phyloP scores from a whole-genome alignment of 2,113 vertebrate species.

The Ceuthmochares aereus region DNA sequence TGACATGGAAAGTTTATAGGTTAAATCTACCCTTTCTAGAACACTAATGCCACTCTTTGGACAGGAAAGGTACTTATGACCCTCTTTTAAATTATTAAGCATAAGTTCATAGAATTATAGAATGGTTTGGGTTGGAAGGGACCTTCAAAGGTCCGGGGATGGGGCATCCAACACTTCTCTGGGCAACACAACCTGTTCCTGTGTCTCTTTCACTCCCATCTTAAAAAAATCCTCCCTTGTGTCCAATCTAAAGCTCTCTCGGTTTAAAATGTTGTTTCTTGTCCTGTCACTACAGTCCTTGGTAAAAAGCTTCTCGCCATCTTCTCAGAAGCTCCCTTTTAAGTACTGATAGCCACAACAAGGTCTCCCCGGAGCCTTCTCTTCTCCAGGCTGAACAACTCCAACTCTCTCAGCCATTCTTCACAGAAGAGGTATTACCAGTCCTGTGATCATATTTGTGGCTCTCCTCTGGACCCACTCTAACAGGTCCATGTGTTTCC shows the following conservation, averaged over 20 bases:
- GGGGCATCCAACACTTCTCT: neutral
- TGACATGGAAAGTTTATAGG: neutral
- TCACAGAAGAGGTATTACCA: neutral
- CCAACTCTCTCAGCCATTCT: neutral
- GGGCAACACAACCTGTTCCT: neutral
- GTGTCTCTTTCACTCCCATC: neutral
- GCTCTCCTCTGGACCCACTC: accelerated
- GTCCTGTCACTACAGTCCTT: neutral
- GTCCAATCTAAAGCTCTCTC: neutral
- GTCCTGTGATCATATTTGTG: neutral
- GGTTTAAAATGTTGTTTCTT: neutral
- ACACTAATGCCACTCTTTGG: neutral
- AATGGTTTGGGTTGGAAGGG: neutral
- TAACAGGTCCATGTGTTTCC: neutral
- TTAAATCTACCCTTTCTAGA: neutral
- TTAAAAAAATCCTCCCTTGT: neutral
- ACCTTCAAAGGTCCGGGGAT: neutral
- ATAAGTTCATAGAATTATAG: neutral
- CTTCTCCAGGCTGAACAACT: neutral
- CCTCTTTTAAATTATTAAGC: neutral
- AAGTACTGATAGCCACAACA: neutral
- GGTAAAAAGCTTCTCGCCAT: neutral
- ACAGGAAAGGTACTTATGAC: neutral
- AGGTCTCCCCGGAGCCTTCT: neutral
- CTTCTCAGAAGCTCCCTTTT: neutral